A percentile compares a stretch with the other conserved stretches of the same genome.
phyloP scores from a whole-genome alignment of 2,113 vertebrate species.

The Ciconia maguari region DNA sequence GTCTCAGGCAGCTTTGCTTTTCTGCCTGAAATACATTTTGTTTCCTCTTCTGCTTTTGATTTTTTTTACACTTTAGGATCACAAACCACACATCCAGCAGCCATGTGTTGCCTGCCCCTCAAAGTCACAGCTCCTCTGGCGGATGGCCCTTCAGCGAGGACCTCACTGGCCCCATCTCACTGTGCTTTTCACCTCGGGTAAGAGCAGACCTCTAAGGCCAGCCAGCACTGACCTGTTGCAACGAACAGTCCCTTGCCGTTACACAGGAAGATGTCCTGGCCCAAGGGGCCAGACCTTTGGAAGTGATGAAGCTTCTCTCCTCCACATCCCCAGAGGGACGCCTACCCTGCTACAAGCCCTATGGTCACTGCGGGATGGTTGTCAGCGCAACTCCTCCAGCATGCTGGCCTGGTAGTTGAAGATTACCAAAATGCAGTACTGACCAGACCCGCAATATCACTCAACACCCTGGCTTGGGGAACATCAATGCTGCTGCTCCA shows the following conservation, averaged over 20 bases:
- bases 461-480: not conserved
- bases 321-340: not conserved
- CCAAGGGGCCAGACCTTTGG: not conserved
- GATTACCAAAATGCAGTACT: not conserved
- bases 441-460: not conserved
- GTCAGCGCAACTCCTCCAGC: not conserved
- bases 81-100: not conserved
- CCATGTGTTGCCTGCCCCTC: not conserved
- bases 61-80: not conserved
- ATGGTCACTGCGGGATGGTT: accelerated
- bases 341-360: not conserved
- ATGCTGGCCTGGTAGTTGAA: not conserved
- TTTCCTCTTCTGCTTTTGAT: not conserved
- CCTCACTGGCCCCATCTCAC: not conserved
- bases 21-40: not conserved
- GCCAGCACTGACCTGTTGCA: not conserved
- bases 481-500: accelerated
- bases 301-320: not conserved
- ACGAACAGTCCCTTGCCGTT: accelerated
- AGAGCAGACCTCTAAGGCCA: not conserved
- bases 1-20: not conserved
- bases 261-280: accelerated
- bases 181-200: not conserved
- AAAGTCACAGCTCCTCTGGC: not conserved
- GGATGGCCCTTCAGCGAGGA: accelerated